A percentile compares a stretch with the other conserved stretches of the same genome.
Conservation (phyloP, 1,140 invertebrate genomes). For the Papilio machaon region DNA sequence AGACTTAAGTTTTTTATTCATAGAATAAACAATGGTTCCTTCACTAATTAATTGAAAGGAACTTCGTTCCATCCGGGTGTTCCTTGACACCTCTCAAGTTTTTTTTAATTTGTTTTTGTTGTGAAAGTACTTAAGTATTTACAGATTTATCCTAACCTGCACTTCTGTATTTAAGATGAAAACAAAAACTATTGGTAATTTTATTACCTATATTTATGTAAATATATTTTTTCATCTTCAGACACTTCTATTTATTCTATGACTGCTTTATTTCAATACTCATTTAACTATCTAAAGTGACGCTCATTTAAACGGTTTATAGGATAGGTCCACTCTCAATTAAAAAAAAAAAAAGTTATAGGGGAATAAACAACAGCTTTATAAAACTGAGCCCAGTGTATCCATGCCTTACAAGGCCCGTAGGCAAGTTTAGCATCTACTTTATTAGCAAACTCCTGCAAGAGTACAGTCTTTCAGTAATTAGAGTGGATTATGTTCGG, state of each 20-base stretch:
- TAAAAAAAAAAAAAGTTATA: background rate
- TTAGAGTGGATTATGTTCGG: slow-evolving; percentile 76
- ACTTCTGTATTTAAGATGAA: no score
- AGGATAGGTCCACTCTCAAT: background rate
- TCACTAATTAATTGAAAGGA: no score
- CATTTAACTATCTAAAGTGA: background rate
- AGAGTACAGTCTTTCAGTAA: slow-evolving; percentile 77
- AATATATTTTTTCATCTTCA: background rate
- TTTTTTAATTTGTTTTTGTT: background rate
- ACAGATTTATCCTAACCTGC: background rate
- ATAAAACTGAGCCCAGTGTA: slow-evolving; percentile 39
- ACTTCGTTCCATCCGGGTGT: no score
- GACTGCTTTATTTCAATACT: background rate
- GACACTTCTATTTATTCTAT: background rate
- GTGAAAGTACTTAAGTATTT: background rate
- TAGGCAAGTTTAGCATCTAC: slow-evolving; percentile 70
- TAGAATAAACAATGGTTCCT: no score
- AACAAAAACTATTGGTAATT: no score
- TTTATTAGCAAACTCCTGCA: slow-evolving; percentile 77
- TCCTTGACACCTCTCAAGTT: no score
- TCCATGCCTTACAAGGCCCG: slow-evolving; percentile 48
- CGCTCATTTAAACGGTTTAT: background rate
- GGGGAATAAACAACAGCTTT: background rate
- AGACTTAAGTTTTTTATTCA: no score
- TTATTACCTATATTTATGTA: no score